These are phyloP conservation scores for Graptemys geographica DNA, from an alignment of 2,797 vertebrate species.

Conservation along the genomic window DNA sequence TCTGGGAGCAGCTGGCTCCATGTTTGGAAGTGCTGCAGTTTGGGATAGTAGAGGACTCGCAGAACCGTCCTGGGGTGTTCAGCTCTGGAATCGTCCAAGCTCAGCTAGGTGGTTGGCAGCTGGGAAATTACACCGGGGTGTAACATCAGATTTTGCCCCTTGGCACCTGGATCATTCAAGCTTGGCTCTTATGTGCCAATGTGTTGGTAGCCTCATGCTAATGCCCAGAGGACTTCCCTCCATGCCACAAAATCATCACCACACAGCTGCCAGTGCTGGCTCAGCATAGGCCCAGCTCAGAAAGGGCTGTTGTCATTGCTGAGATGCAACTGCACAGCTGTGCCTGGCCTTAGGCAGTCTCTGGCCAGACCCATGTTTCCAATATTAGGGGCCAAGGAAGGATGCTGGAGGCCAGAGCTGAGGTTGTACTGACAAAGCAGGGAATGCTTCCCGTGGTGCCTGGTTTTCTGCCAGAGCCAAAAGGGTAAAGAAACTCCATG, in stretches of 20 bases:
- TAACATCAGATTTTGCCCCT: neutral
- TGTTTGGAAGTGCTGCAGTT: neutral
- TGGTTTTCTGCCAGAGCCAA: neutral
- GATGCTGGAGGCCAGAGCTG: neutral
- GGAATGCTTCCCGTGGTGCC: neutral
- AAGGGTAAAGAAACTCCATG: neutral
- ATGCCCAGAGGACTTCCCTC: neutral
- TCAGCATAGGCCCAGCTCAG: neutral
- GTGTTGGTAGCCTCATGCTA: neutral
- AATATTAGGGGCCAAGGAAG: neutral
- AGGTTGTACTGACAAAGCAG: neutral
- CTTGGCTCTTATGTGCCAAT: neutral
- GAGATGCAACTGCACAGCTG: neutral
- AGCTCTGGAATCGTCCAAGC: neutral
- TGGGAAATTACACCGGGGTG: neutral
- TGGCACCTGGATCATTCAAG: neutral
- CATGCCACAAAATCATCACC: fast-evolving
- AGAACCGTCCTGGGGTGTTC: neutral
- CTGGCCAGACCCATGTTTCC: neutral
- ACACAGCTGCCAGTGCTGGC: neutral
- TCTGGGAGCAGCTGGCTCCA: neutral
- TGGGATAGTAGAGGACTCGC: neutral
- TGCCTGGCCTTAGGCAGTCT: neutral
- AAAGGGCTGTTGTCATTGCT: neutral
- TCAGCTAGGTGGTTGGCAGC: neutral